phyloP scores from a whole-genome alignment of 2,888 invertebrate genomes.

The Acrobasis consociella region DNA sequence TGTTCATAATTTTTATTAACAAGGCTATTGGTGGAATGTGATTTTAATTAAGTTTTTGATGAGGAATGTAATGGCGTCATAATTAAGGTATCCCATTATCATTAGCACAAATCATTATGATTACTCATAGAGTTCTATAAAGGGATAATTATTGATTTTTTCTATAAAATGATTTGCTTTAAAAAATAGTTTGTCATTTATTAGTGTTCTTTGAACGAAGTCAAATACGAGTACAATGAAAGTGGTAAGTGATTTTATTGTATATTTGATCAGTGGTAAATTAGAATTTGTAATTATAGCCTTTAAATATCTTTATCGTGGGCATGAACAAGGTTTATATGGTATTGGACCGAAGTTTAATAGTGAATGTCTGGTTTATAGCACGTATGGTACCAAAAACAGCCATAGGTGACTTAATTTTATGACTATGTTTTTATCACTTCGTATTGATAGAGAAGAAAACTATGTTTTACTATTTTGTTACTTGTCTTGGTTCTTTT shows the following conservation, averaged over 20 bases:
- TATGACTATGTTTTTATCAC: too few species aligned
- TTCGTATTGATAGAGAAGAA: too few species aligned
- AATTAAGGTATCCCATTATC: neutral
- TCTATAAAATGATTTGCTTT: neutral
- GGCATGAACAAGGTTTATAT: constrained; percentile 1
- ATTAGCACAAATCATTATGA: neutral
- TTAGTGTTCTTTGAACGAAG: neutral
- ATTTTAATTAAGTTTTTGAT: neutral
- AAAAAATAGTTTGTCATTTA: neutral
- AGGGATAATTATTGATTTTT: neutral
- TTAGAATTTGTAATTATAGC: neutral
- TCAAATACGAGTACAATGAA: constrained; percentile 8
- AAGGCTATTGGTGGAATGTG: neutral
- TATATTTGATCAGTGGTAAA: neutral
- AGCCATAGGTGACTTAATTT: too few species aligned
- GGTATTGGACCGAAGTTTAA: neutral
- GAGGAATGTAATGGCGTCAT: neutral
- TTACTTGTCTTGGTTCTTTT: too few species aligned
- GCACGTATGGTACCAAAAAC: neutral
- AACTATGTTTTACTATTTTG: too few species aligned
- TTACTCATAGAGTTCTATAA: neutral
- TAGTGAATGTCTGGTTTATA: neutral
- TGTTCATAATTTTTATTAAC: neutral
- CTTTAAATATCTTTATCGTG: constrained; percentile 3
- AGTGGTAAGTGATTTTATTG: constrained; percentile 13